Base-by-base conservation (phyloP, 2,888 invertebrate species). In the Galeopsomyia nigrocyanea region DNA sequence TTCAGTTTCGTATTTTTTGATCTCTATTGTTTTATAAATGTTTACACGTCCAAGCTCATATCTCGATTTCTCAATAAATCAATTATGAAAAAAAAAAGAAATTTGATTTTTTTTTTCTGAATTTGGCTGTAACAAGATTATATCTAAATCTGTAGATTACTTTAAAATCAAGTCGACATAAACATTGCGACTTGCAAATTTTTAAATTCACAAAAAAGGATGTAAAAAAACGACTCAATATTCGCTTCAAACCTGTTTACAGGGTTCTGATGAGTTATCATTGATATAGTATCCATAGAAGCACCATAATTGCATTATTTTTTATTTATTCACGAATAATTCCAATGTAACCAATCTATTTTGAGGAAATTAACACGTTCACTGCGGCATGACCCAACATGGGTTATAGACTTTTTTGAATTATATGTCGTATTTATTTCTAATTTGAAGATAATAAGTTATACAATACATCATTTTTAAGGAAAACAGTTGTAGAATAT, bases 11-110 rank as follows among this genome's bases (percentile, higher is more conserved):
- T 60, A 62, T 16, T 58, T 66, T 69, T 46, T 66, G 69, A 67
- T 74, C 74, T 73, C 73, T 74, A 31, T 22, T 67, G 66, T 51
- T 58, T 69, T 70, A 66, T 70, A 69, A 68, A 73, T 63, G 22
- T 66, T 66, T 70, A 57, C 26, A 69, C 9, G 53, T 16, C 13
- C 21, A 50, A 17, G 14, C 14, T 47, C 50, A n/a, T 39, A 58
- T 47, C 16, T 62, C 22, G 50, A 19, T 56, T 71, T 57, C 16
- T 46, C 17, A 57, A 63, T 55, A n/a, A 61, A 53, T 21, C 6
- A 53, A n/a, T 53, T 53, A 21, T 53, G 17, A 19, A 19, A 26
- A 51, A 67, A 16, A 19, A 19, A 26, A 51, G 58, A 16, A 21
- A 31, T 56, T 7, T 19, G 21, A n/a, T 51, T 21, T 7, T 21